A percentile compares a stretch with the other conserved stretches of the same genome.
phyloP scores from a whole-genome alignment of 2,888 invertebrate genomes.

The Meandrusa payeni region DNA sequence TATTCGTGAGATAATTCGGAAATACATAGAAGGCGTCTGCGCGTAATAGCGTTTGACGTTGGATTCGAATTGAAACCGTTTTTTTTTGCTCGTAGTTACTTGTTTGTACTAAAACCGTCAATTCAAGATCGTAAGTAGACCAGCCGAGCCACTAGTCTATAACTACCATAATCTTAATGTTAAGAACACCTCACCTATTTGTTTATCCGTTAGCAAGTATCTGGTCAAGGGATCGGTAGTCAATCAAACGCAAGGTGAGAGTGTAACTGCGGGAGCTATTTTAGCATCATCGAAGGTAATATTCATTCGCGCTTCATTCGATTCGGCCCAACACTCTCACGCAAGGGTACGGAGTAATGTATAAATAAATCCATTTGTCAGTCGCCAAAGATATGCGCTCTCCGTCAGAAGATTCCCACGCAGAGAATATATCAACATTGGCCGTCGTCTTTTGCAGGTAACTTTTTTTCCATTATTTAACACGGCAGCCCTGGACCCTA shows the following conservation, averaged over 20 bases:
- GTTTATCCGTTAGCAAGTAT: slow-evolving; percentile 69
- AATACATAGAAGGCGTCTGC: no score
- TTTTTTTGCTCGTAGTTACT: no score
- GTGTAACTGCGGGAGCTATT: slow-evolving; percentile 74
- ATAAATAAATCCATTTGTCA: slow-evolving; percentile 71
- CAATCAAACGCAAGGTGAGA: slow-evolving; percentile 81
- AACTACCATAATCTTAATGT: background rate
- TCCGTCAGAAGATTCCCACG: slow-evolving; percentile 35
- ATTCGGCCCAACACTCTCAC: slow-evolving; percentile 76
- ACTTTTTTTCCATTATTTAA: no score
- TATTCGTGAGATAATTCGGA: no score
- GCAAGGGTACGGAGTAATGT: slow-evolving; percentile 72
- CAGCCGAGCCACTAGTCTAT: no score
- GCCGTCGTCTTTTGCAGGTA: background rate
- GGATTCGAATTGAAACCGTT: no score
- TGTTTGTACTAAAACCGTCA: no score
- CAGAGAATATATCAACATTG: slow-evolving; percentile 1
- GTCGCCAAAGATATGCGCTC: slow-evolving; percentile 53
- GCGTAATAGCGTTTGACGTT: no score
- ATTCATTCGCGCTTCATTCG: slow-evolving; percentile 77
- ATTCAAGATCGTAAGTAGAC: no score
- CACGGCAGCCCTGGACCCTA: no score
- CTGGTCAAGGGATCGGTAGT: slow-evolving; percentile 80
- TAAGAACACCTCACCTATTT: slow-evolving; percentile 50
- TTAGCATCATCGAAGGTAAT: slow-evolving; percentile 79